Base-by-base conservation (phyloP, 2,888 invertebrate species). In the Chironomus tentans region DNA sequence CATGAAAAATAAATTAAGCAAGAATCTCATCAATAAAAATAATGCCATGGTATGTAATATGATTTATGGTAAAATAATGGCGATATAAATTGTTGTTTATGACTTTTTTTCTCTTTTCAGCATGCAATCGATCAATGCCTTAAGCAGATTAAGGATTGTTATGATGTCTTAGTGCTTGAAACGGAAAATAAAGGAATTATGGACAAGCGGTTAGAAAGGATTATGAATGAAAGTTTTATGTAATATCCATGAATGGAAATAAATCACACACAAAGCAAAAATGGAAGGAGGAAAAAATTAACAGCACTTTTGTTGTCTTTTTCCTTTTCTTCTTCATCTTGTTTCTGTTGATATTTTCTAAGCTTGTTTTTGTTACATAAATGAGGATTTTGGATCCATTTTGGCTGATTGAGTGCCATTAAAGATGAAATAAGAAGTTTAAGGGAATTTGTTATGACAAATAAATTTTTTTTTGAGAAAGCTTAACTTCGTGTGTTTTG, bases 181-280 rank as follows among this genome's bases (percentile, higher is more conserved):
- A 68, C 69, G 0, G 76, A 68, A 56, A 56, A 68, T 38, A 76
- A 76, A 22, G 12, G 69, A n/a, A 76, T 76, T 12, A 76, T 76
- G 76, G 69, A 69, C 61, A 22, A 24, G n/a, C 68, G 76, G 46
- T 76, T 76, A 18, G 56, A 56, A 68, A 76, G 47, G 24, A 76
- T 75, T 15, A 68, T 69, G 13, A n/a, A 24, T 28, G 76, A 76
- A 76, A 68, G 68, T 28, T 68, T 75, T 70, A 28, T 68, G 10
- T 38, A 38, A 68, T 38, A 38, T 38, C 38, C 65, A 13, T 18
- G 56, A 56, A 56, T 15, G 15, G 38, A 65, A 65, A 65, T 24
- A 65, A 65, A 65, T 65, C 65, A 65, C 24, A 56, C 7, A 15
- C n/a, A 56, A 28, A 5, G 28, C 3, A 4, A 5, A 5, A 5